These are phyloP conservation scores for Drosophila leontia DNA, from an alignment of 1,140 invertebrate genomes.

Conservation along the genomic window DNA sequence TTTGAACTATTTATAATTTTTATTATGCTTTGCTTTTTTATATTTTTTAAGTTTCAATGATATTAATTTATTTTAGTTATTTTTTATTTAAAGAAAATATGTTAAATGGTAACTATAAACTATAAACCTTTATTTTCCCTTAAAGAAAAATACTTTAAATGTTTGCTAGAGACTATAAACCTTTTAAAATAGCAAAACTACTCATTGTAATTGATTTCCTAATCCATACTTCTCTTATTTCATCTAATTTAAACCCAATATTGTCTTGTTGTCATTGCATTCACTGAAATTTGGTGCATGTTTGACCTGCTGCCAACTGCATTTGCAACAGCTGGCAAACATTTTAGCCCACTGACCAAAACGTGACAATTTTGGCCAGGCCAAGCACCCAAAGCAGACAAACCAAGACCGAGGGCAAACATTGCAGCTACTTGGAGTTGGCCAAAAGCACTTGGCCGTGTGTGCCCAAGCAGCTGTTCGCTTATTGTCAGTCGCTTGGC, in stretches of 20 bases:
- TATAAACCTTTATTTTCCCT: too few species aligned
- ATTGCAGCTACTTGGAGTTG: constrained; percentile 28
- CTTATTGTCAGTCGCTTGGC: constrained; percentile 35
- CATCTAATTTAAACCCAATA: not conserved
- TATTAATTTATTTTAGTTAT: too few species aligned
- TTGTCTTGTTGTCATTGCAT: not conserved
- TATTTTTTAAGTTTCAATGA: too few species aligned
- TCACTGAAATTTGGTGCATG: not conserved
- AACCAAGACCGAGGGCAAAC: constrained; percentile 24
- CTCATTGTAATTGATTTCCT: not conserved
- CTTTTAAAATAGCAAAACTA: not conserved
- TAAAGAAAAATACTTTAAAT: not conserved
- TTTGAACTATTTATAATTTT: too few species aligned
- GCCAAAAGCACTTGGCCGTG: constrained; percentile 49
- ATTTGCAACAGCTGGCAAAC: constrained; percentile 31
- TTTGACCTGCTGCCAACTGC: constrained; percentile 16
- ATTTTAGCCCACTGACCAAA: constrained; percentile 32
- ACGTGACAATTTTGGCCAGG: constrained; percentile 44
- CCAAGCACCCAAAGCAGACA: constrained; percentile 4
- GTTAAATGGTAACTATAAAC: too few species aligned
- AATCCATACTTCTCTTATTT: not conserved
- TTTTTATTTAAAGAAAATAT: too few species aligned
- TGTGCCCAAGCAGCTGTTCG: constrained; percentile 38
- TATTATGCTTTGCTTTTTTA: too few species aligned
- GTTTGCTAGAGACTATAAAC: too few species aligned